Base-by-base conservation (phyloP, 2,888 invertebrate genomes). In the Clunio marinus region DNA sequence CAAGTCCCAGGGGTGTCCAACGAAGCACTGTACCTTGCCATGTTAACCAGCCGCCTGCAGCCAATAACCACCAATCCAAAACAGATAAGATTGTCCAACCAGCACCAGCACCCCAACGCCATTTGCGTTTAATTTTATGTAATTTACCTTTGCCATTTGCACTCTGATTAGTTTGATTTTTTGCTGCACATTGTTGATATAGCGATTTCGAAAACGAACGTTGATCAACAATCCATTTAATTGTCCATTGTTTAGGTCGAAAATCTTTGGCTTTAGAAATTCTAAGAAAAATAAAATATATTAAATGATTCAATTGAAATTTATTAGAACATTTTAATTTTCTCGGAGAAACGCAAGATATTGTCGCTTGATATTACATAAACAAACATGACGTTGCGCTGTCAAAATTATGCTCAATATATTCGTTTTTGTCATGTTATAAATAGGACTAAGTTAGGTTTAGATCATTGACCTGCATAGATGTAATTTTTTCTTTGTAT, bases 1-100 rank as follows among this genome's bases (percentile, higher is more conserved):
- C 86, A 71, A 88, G 80, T 41, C 87, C 86, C 67, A 88, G 77
- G 8, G 88, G 88, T 71, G 87, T 81, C 83, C 87, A 88, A 72
- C 85, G 82, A 67, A 86, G 82, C 69, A 88, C 77, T 70, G 87
- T 82, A 37, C 84, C 82, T 37, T 84, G 83, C 80, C 87, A 84
- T 77, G 81, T 84, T 75, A 83, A 80, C 83, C 85, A 84, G 77
- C 74, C 73, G 70, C 75, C 73, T 70, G 71, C 69, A 69, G 72
- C 72, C 70, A 73, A 72, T 71, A 72, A 72, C 73, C 73, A 73
- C 73, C 73, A 73, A 72, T 73, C 72, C 70, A 73, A 70, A 71
- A 73, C 69, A 70, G 72, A 72, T 70, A 73, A 70, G 63, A 72
- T 70, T 69, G 72, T 72, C 72, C 71, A 73, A 71, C 72, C 70